Evolutionary conservation across 2,888 invertebrate species (phyloP), one percentile per base, ranked within the genome.

Genomic region (Synergus japonicus): DNA sequence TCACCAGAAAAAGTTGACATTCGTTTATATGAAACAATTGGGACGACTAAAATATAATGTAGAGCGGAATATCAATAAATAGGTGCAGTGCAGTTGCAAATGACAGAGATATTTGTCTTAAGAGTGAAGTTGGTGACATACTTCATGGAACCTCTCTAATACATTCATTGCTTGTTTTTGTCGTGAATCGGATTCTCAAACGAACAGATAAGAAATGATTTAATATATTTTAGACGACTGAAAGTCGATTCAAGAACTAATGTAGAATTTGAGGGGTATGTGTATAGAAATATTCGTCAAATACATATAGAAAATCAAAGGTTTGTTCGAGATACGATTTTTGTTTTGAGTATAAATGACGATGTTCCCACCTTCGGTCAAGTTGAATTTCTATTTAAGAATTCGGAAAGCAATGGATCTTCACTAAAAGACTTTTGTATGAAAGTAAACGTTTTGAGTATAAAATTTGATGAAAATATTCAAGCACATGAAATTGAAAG

Each of bases 401-500:
- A 69, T 69, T 43, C 18, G 1, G 4, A 69, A 41, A 69, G 43
- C 46, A 69, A 54, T 69, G 15, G 69, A 46, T 69, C 43, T 69
- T 69, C 69, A 18, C 10, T 22, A 22, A 44, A 69, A 69, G 69
- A 37, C 46, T 22, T 69, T 69, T 69, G 69, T 69, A 69, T 69
- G 43, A n/a, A 46, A 69, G 22, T 69, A 22, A 69, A 69, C 44
- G 43, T 69, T 69, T 69, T 41, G 15, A 41, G 44, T 10, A 69
- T n/a, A 46, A 69, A 69, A 44, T 69, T 69, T 69, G 41, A 69
- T 41, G 44, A 41, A 41, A 69, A 69, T 69, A 8, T 69, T 13
- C 69, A 69, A 69, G 69, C 69, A 43, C 43, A 69, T 15, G 44
- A 69, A 69, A 69, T 69, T 69, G 15, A 44, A 18, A 69, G 69